Conservation (phyloP, 2,888 invertebrate species). For the Rhimphoctona megacephalus region DNA sequence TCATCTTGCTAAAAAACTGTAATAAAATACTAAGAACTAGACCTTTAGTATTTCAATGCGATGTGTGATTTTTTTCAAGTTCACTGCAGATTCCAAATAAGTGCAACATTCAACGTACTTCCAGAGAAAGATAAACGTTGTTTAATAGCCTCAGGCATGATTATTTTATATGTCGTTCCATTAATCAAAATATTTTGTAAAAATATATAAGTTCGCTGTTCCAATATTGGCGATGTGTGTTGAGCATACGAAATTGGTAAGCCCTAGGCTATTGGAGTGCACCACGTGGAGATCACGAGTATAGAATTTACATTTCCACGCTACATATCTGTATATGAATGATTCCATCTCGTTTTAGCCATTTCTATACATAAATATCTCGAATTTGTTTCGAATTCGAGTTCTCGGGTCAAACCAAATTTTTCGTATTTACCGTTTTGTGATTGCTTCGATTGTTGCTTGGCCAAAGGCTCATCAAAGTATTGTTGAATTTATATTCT, state of each 20-base stretch:
- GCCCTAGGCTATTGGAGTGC: neutral
- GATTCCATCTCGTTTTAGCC: neutral
- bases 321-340: neutral
- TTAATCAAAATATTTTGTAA: neutral
- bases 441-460: slow-evolving; percentile 10
- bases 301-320: neutral
- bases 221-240: neutral
- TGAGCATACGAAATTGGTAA: neutral
- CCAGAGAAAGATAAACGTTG: neutral
- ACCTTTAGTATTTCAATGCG: no score
- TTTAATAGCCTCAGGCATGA: neutral
- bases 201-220: neutral
- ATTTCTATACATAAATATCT: neutral
- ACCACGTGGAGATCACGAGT: neutral
- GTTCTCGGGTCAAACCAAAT: neutral
- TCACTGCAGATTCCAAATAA: no score
- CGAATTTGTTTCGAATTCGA: neutral
- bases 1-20: no score
- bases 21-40: no score
- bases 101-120: no score
- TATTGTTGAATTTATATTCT: neutral
- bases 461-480: neutral
- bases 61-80: no score
- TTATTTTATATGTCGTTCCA: neutral
- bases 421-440: neutral